Evolutionary conservation across 2,888 invertebrate species (phyloP).

Genomic region (Boloria selene): DNA sequence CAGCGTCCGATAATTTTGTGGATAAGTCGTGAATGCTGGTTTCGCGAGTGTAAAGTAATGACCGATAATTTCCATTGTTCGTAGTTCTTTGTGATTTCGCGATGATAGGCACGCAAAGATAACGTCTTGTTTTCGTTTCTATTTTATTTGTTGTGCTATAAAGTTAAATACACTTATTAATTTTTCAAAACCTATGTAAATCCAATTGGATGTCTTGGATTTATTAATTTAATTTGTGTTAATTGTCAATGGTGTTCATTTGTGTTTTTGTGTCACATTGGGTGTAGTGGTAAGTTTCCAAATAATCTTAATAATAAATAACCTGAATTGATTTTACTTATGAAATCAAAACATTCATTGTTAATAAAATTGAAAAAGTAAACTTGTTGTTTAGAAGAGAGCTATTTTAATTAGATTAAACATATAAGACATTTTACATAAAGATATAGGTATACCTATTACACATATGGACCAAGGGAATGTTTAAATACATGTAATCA

Average conservation of each 20-base stretch:
- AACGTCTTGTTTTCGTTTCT: slow-evolving; percentile 70
- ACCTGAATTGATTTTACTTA: too few relatives aligned
- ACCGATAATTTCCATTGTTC: slow-evolving; percentile 65
- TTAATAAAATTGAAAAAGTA: too few relatives aligned
- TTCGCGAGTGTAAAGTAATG: slow-evolving; percentile 57
- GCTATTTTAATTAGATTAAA: background rate
- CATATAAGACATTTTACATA: background rate
- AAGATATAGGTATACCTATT: too few relatives aligned
- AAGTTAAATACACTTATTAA: slow-evolving; percentile 39
- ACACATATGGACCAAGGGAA: too few relatives aligned
- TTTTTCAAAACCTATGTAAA: slow-evolving; percentile 4
- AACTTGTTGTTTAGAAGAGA: background rate
- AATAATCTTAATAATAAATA: background rate
- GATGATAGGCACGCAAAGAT: slow-evolving; percentile 64
- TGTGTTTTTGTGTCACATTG: slow-evolving; percentile 65
- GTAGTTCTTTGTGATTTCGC: slow-evolving; percentile 73
- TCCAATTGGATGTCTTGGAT: background rate
- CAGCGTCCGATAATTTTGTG: slow-evolving; percentile 56
- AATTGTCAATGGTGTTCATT: slow-evolving; percentile 67
- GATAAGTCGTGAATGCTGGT: slow-evolving; percentile 52
- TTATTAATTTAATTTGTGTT: slow-evolving; percentile 21
- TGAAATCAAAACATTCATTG: too few relatives aligned
- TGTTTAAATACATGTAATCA: background rate
- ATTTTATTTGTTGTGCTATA: slow-evolving; percentile 52
- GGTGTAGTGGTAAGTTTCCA: slow-evolving; percentile 43